These are phyloP conservation scores for Aramus guarauna DNA, from an alignment of 2,113 vertebrate species.

Conservation along the genomic window DNA sequence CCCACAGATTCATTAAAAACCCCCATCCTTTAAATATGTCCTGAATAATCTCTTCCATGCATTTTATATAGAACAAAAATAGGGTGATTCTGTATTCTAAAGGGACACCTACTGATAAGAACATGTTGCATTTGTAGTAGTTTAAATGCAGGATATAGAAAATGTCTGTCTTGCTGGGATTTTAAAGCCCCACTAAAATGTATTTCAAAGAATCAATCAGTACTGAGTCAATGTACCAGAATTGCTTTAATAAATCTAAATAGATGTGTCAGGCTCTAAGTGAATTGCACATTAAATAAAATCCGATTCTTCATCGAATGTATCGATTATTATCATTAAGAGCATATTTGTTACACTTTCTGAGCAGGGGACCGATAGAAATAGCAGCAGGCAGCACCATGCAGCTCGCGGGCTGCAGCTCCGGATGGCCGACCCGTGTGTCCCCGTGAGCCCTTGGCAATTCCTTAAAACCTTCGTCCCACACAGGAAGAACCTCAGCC, in stretches of 20 bases:
- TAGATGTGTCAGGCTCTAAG: neutral
- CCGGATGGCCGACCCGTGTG: fast-evolving
- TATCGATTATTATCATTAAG: slow-evolving; percentile 19
- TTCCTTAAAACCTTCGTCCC: neutral
- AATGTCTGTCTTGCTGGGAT: neutral
- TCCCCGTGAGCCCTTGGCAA: neutral
- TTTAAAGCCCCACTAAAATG: neutral
- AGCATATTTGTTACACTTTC: neutral
- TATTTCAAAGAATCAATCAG: neutral
- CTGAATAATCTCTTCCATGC: neutral
- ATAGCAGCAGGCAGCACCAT: neutral
- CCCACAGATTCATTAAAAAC: slow-evolving; percentile 13
- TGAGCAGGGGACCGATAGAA: neutral
- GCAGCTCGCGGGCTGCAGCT: neutral
- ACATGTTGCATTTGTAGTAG: neutral
- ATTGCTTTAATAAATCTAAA: slow-evolving; percentile 14
- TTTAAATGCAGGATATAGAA: neutral
- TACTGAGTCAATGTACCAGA: neutral
- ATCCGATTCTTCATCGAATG: neutral
- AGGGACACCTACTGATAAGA: slow-evolving; percentile 20
- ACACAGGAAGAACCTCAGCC: neutral
- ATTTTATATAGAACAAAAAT: neutral
- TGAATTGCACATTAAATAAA: slow-evolving; percentile 21
- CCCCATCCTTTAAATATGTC: neutral
- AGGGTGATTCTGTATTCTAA: neutral